Evolutionary conservation across 2,888 invertebrate genomes (phyloP), one percentile per base, ranked within the genome.

Genomic region (Parthenolecanium corni): DNA sequence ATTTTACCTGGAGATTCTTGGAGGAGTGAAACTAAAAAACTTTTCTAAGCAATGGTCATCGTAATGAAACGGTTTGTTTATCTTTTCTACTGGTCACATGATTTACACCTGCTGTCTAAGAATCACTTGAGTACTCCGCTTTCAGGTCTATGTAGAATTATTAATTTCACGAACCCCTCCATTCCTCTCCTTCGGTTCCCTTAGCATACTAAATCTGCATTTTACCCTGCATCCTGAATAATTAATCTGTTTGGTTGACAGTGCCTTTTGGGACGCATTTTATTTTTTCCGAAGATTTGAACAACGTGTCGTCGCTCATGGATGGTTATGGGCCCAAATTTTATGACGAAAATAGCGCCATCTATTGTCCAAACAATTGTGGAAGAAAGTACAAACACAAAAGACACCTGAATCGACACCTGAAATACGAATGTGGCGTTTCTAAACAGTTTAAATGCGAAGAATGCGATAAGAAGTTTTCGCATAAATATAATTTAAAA

Each of bases 391-490:
- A 62, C 49, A 52, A 52, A 44, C 62, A 62, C 40, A 62, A 62
- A 25, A 23, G 62, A 11, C 62, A 62, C 25, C 20, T 62, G 23
- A 61, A 61, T 49, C 61, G 61, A 1, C 66, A 66, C 31, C 42
- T 66, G 23, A 65, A 65, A 36, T 66, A 65, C 51, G 66, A 66
- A 49, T 66, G 66, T 18, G 65, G 65, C 0, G 53, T 65, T 2
- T 52, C 64, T 40, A 64, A 64, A 1, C 64, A 58, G n/a, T 66
- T 66, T 21, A 49, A 64, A 31, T 66, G 66, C 47, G 47, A 21
- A 23, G 20, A 65, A 36, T 66, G 66, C 36, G 58, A 52, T 6
- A 64, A 66, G 51, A 65, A 62, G 47, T 65, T 49, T 40, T 64
- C 64, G 0, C 66, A 65, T 47, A 66, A 65, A 18, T 65, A 64